Conservation (phyloP, 2,113 vertebrate species). For the Neodon shergylaensis region DNA sequence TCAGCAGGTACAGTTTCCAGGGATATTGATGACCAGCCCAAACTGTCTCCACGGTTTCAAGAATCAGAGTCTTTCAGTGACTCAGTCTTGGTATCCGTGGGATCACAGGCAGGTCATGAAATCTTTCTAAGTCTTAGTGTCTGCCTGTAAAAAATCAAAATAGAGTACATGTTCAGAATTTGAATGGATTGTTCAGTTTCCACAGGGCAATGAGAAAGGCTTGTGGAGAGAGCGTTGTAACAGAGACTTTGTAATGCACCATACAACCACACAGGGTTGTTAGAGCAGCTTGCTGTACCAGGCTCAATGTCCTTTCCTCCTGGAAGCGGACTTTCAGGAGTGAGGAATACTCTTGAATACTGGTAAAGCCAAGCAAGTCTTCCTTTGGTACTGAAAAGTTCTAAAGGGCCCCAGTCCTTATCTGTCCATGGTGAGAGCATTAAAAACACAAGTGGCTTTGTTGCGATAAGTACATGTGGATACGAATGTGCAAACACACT, state of each 20-base stretch:
- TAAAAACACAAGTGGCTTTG: conserved; percentile 20
- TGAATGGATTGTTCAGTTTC: neutral
- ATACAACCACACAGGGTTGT: fast-evolving
- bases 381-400: conserved; percentile 44
- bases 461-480: neutral
- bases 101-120: neutral
- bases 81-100: neutral
- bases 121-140: conserved; percentile 40
- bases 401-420: neutral
- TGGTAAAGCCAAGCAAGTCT: neutral
- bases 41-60: neutral
- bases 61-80: neutral
- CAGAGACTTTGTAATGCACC: neutral
- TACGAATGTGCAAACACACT: neutral
- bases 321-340: neutral
- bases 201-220: neutral
- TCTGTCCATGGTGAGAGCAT: neutral
- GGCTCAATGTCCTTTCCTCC: neutral
- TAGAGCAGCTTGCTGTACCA: neutral
- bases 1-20: neutral
- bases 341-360: neutral
- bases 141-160: conserved; percentile 30
- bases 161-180: neutral
- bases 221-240: neutral
- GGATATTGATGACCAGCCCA: neutral